Evolutionary conservation across 2,888 invertebrate genomes (phyloP).

Genomic region (Griposia aprilina): DNA sequence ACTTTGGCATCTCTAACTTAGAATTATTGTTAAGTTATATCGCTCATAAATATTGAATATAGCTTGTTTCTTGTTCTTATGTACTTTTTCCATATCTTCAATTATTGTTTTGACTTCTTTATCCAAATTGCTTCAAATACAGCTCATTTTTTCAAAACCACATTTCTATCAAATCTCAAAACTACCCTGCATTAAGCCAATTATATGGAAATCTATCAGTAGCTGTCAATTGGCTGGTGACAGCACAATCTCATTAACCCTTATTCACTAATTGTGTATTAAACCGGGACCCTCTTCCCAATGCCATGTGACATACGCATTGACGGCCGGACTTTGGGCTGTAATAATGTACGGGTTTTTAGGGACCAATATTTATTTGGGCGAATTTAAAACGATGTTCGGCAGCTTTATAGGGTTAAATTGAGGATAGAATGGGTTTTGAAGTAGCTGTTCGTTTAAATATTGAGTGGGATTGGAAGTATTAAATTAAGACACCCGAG

Average conservation of each 20-base stretch:
- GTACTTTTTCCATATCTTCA: neutral
- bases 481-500: conserved; percentile 25
- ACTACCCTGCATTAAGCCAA: conserved; percentile 30
- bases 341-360: conserved; percentile 54
- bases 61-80: neutral
- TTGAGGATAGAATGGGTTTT: conserved; percentile 34
- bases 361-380: conserved; percentile 54
- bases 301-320: conserved; percentile 43
- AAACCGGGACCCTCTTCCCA: conserved; percentile 61
- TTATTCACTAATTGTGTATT: conserved; percentile 64
- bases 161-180: neutral
- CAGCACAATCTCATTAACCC: conserved; percentile 61
- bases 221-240: conserved; percentile 44
- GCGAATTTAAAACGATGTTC: conserved; percentile 51
- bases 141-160: neutral
- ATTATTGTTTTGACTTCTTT: neutral
- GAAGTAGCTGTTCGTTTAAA: conserved; percentile 27
- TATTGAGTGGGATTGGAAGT: conserved; percentile 29
- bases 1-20: neutral
- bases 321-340: conserved; percentile 55
- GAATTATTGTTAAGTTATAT: too few species aligned
- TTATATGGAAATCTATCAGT: conserved; percentile 45
- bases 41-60: neutral
- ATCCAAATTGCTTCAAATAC: neutral
- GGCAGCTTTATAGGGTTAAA: conserved; percentile 40